Conservation (phyloP, 2,797 vertebrate genomes). For the Nyctalus aviator region DNA sequence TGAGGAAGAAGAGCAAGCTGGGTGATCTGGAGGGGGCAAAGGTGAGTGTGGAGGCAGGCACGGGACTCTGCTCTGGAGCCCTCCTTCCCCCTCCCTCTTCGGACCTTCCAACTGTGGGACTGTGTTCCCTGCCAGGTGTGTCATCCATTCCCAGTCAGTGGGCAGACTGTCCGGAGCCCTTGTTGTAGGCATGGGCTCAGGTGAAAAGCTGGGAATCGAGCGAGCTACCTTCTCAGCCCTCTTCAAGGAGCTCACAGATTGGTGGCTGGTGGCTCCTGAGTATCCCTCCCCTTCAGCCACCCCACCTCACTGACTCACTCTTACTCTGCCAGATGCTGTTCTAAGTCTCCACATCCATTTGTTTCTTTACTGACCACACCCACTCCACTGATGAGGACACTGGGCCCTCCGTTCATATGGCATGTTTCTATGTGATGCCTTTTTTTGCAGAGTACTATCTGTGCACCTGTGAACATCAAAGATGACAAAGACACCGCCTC, state of each 20-base stretch:
- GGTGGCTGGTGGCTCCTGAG: not conserved
- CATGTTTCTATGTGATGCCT: not conserved
- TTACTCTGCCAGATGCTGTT: not conserved
- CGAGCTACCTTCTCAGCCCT: not conserved
- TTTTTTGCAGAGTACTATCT: not conserved
- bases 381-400: not conserved
- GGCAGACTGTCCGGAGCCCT: not conserved
- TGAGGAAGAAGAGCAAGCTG: conserved; percentile 91
- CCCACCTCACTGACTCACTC: not conserved
- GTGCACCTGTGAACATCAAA: not conserved
- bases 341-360: not conserved
- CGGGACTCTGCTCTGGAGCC: too few species aligned
- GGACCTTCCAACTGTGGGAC: not conserved
- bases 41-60: conserved; percentile 86
- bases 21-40: conserved; percentile 92
- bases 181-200: not conserved
- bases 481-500: not conserved
- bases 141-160: too few species aligned
- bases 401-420: not conserved
- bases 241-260: not conserved
- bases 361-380: not conserved
- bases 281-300: not conserved
- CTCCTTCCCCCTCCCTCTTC: not conserved
- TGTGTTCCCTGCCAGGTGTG: not conserved
- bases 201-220: not conserved